Evolutionary conservation across 2,113 vertebrate species (phyloP).

Genomic region (Notechis scutatus): DNA sequence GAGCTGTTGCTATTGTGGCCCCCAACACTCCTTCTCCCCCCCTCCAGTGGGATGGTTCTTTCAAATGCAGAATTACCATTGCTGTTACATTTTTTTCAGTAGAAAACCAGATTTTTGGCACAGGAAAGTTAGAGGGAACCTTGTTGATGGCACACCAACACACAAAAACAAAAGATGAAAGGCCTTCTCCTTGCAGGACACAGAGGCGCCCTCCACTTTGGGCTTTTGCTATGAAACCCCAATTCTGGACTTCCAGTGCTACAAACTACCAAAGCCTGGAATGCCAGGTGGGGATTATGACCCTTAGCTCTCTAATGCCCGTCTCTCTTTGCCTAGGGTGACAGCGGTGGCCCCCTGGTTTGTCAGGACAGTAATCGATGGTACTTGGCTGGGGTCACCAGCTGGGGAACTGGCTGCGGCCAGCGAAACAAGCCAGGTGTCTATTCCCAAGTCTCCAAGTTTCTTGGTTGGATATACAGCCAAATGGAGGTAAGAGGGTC

Average conservation of each 20-base stretch:
- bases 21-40: neutral
- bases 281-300: accelerated
- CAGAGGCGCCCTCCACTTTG: accelerated
- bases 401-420: constrained; percentile 90
- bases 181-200: neutral
- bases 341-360: constrained; percentile 92
- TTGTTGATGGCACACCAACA: neutral
- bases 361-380: constrained; percentile 71
- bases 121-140: neutral
- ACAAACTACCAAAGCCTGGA: neutral
- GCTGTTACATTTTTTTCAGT: neutral
- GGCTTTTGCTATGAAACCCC: too few species aligned
- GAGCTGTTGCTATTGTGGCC: neutral
- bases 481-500: constrained; percentile 82
- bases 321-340: constrained; percentile 73
- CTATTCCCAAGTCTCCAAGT: constrained; percentile 78
- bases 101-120: neutral
- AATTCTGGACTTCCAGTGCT: neutral
- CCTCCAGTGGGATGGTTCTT: neutral
- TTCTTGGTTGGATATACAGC: constrained; percentile 85
- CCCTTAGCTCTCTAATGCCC: neutral
- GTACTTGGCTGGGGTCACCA: constrained; percentile 86
- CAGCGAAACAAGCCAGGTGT: constrained; percentile 81
- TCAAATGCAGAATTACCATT: neutral
- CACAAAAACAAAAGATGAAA: neutral